phyloP scores from a whole-genome alignment of 2,888 invertebrate species.

The Graphium colonna region DNA sequence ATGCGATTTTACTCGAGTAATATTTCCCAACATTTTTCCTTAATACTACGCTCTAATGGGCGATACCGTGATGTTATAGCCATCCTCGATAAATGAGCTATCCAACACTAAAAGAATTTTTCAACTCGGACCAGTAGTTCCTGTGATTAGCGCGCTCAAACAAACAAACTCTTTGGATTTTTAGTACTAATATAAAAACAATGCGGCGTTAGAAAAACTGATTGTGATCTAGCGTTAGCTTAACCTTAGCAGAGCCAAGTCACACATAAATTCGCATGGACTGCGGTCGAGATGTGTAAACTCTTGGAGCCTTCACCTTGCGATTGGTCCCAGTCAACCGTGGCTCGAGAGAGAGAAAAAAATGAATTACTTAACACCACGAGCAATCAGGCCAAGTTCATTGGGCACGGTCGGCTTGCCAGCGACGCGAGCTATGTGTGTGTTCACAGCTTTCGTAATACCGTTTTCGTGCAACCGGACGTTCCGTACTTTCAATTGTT shows the following conservation, averaged over 20 bases:
- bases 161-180: too few relatives aligned
- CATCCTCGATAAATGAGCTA: too few relatives aligned
- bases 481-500: constrained; percentile 11
- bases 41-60: too few relatives aligned
- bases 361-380: constrained; percentile 40
- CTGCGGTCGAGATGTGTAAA: constrained; percentile 20
- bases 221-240: constrained; percentile 10
- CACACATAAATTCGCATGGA: constrained; percentile 8
- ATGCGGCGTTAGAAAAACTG: constrained; percentile 10
- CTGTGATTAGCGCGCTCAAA: too few relatives aligned
- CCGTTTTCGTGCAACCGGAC: constrained; percentile 20
- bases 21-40: too few relatives aligned
- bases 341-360: constrained; percentile 34
- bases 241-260: constrained; percentile 23
- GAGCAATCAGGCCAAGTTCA: constrained; percentile 50
- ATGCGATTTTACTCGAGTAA: too few relatives aligned
- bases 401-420: constrained; percentile 35
- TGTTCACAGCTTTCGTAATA: constrained; percentile 25
- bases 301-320: constrained; percentile 42
- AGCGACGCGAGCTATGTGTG: constrained; percentile 11
- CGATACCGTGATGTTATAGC: too few relatives aligned
- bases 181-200: background rate
- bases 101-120: too few relatives aligned
- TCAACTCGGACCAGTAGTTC: too few relatives aligned
- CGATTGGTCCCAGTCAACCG: constrained; percentile 35